A percentile compares a stretch with the other conserved stretches of the same genome.
Evolutionary conservation across 2,888 invertebrate species (phyloP).

Genomic region (Luperina nickerlii): DNA sequence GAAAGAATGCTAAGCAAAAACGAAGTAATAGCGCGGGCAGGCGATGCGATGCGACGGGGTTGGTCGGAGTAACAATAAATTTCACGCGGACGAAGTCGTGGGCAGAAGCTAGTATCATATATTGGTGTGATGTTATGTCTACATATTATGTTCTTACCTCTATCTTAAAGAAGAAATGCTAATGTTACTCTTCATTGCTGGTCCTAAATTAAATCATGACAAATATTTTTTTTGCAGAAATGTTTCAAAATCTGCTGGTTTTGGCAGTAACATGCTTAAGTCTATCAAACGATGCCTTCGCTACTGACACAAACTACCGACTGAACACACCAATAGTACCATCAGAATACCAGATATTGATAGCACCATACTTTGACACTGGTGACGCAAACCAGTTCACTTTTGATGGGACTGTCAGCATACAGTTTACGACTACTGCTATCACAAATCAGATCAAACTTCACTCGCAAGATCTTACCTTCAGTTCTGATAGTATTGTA

Average conservation of each 20-base stretch:
- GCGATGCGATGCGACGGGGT: too few species aligned
- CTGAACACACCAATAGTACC: conserved; percentile 87
- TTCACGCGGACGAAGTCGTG: too few species aligned
- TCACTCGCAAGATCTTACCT: conserved; percentile 81
- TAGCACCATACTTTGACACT: conserved; percentile 89
- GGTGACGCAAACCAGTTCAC: conserved; percentile 81
- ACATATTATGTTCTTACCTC: too few species aligned
- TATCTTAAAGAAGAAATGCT: neutral
- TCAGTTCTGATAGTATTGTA: conserved; percentile 73
- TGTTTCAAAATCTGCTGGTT: conserved; percentile 70
- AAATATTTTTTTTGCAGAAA: conserved; percentile 75
- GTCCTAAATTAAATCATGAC: neutral
- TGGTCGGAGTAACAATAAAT: too few species aligned
- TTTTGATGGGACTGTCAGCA: conserved; percentile 87
- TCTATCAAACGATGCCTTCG: conserved; percentile 66
- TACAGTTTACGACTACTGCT: conserved; percentile 77
- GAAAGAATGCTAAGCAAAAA: too few species aligned
- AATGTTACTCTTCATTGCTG: neutral
- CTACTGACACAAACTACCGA: conserved; percentile 80
- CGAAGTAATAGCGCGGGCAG: too few species aligned
- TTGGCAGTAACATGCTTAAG: conserved; percentile 69
- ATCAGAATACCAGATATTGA: conserved; percentile 86
- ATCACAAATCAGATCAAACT: conserved; percentile 81
- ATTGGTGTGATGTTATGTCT: neutral
- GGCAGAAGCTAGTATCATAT: too few species aligned